Evolutionary conservation across 2,797 vertebrate species (phyloP).

Genomic region (Parotocinclus haroldoi): DNA sequence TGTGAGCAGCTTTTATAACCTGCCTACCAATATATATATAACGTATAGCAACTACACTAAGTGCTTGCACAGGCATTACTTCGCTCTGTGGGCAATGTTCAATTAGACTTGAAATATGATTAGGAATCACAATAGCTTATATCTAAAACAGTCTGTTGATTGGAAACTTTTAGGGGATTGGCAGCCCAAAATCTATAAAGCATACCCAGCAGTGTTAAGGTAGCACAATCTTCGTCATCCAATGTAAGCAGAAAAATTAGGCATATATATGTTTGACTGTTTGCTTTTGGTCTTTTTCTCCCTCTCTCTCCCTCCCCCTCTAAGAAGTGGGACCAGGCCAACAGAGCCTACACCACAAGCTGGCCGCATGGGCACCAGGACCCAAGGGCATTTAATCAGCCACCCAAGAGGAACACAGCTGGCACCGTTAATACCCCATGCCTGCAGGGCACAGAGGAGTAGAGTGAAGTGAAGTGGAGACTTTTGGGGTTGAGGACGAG

Average conservation of each 20-base stretch:
- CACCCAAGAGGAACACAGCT: conserved; percentile 56
- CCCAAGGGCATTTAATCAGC: conserved; percentile 52
- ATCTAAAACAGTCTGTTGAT: no score
- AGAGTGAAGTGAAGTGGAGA: background rate
- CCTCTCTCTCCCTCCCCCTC: background rate
- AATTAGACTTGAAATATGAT: no score
- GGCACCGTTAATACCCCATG: conserved; percentile 21
- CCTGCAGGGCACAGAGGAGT: conserved; percentile 21
- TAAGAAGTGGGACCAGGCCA: conserved; percentile 37
- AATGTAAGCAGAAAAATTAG: background rate
- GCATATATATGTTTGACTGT: background rate
- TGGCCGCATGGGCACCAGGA: conserved; percentile 65
- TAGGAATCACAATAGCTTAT: no score
- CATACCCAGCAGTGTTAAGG: no score
- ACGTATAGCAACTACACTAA: no score
- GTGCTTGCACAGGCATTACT: no score
- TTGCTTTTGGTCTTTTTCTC: background rate
- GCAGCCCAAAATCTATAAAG: no score
- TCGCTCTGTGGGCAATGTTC: no score
- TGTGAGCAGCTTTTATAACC: no score
- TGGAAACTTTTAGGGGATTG: no score
- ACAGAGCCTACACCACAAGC: conserved; percentile 64
- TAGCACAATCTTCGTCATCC: no score
- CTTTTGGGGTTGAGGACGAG: background rate
- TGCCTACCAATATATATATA: no score